These are phyloP conservation scores for Spilarctia lutea DNA, from an alignment of 2,888 invertebrate species.

Conservation along the genomic window DNA sequence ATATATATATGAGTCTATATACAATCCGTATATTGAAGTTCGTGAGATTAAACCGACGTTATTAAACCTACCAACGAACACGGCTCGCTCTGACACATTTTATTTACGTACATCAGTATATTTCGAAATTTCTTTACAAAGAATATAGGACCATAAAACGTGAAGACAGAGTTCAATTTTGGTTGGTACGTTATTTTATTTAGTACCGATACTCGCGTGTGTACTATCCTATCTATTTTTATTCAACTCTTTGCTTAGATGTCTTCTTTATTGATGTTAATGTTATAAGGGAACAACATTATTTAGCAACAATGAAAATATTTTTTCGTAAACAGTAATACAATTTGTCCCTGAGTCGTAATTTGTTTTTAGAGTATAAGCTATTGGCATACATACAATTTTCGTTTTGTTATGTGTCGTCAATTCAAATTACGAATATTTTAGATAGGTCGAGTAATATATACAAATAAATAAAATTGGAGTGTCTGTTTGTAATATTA, in stretches of 20 bases:
- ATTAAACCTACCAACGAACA: constrained; percentile 61
- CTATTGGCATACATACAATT: background rate
- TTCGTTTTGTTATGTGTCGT: background rate
- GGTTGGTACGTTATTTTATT: constrained; percentile 22
- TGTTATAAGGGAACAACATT: constrained; percentile 34
- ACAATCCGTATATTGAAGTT: constrained; percentile 59
- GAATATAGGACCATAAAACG: constrained; percentile 18
- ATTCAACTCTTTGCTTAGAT: constrained; percentile 48
- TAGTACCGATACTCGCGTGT: constrained; percentile 39
- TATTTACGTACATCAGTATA: constrained; percentile 48
- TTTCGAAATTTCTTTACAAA: constrained; percentile 22
- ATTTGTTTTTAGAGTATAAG: background rate
- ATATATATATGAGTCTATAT: constrained; percentile 40
- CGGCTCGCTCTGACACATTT: constrained; percentile 46
- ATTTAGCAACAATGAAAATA: constrained; percentile 30
- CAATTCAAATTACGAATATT: background rate
- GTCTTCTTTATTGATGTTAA: constrained; percentile 50
- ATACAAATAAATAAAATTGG: no score
- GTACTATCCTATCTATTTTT: constrained; percentile 50
- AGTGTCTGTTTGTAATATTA: no score
- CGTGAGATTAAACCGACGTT: constrained; percentile 68
- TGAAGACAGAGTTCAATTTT: constrained; percentile 6
- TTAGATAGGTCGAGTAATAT: no score
- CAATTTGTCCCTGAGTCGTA: constrained; percentile 8
- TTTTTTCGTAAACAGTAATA: constrained; percentile 16